These are phyloP conservation scores for Diorhabda elongata DNA, from an alignment of 1,140 invertebrate genomes.

Conservation along the genomic window DNA sequence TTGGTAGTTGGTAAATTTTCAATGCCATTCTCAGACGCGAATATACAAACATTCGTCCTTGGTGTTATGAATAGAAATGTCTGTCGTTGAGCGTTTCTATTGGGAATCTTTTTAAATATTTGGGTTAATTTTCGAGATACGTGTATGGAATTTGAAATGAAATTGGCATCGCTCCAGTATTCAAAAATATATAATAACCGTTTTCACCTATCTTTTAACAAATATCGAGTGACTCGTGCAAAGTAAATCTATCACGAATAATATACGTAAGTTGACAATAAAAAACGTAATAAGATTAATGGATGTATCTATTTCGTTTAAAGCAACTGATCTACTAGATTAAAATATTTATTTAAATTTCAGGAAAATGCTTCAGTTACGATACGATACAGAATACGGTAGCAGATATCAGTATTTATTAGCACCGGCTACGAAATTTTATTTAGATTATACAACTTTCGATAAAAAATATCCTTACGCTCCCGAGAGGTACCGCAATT, in stretches of 20 bases:
- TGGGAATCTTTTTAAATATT: background rate
- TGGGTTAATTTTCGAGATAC: background rate
- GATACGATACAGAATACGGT: slow-evolving; percentile 17
- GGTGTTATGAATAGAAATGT: no score
- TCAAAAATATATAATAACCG: background rate
- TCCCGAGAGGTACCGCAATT: slow-evolving; percentile 1
- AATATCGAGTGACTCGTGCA: slow-evolving; percentile 7
- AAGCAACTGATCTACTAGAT: background rate
- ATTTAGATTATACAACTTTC: slow-evolving; percentile 7
- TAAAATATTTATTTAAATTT: background rate
- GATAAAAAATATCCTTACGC: background rate
- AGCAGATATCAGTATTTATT: slow-evolving; percentile 11
- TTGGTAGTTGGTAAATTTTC: no score
- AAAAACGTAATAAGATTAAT: background rate
- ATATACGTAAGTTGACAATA: slow-evolving; percentile 8
- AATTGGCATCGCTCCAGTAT: background rate
- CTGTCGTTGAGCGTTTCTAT: no score
- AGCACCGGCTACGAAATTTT: slow-evolving; percentile 4
- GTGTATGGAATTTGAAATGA: background rate
- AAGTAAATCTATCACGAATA: slow-evolving; percentile 1
- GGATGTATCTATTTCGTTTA: background rate
- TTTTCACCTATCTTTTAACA: slow-evolving; percentile 3
- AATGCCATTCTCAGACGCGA: no score
- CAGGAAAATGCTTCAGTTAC: slow-evolving; percentile 12
- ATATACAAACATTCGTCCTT: no score